A percentile compares a stretch with the other conserved stretches of the same genome.
Conservation (phyloP, 2,888 invertebrate species). For the Gastracanthus pulcherrimus region DNA sequence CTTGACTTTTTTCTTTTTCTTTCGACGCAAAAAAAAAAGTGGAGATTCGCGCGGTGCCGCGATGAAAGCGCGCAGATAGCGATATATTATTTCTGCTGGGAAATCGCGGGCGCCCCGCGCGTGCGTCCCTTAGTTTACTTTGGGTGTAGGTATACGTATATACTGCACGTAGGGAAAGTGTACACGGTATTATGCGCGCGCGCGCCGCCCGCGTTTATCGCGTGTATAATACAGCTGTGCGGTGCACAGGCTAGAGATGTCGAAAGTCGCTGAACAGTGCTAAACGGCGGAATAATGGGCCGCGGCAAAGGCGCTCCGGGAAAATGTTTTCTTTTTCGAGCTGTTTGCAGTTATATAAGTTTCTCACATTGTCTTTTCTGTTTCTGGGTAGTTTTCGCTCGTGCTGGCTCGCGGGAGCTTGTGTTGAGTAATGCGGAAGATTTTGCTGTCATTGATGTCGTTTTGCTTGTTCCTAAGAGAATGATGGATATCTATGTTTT, state of each 20-base stretch:
- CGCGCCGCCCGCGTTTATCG: too few relatives aligned
- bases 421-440: too few relatives aligned
- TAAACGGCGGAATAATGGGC: slow-evolving; percentile 11
- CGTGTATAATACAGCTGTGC: too few relatives aligned
- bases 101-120: slow-evolving; percentile 26
- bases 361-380: not conserved
- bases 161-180: too few relatives aligned
- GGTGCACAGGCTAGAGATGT: too few relatives aligned
- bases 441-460: too few relatives aligned
- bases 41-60: slow-evolving; percentile 54
- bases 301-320: not conserved
- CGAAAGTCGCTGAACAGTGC: slow-evolving; percentile 27
- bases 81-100: slow-evolving; percentile 15
- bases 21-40: slow-evolving; percentile 52
- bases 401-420: too few relatives aligned
- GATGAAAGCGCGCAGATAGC: slow-evolving; percentile 57
- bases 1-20: slow-evolving; percentile 34
- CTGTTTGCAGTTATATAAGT: not conserved
- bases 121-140: slow-evolving; percentile 51
- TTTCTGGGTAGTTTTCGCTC: not conserved
- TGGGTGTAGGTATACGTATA: too few relatives aligned
- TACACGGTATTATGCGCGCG: too few relatives aligned
- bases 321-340: not conserved
- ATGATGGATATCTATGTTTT: too few relatives aligned
- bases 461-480: too few relatives aligned